Base-by-base conservation (phyloP, 2,888 invertebrate species). In the Drosophila paranaensis region DNA sequence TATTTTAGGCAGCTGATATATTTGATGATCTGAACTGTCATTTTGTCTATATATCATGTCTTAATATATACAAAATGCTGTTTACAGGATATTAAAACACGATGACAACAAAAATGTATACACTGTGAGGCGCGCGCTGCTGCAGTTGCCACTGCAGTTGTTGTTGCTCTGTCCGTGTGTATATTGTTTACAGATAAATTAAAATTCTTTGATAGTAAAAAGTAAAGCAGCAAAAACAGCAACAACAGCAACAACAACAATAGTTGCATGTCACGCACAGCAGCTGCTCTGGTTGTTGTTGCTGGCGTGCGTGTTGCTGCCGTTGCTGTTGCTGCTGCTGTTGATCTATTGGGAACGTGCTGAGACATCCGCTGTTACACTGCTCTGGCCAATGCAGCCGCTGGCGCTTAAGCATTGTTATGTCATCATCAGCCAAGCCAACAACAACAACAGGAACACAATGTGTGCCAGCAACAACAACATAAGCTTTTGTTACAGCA, bases 341-440 rank as follows among this genome's bases (percentile, higher is more conserved):
- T 70, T 88, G 83, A 85, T 85, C 85, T 85, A 88, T 85, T 85
- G 85, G 79, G 85, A 85, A 85, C 85, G 88, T 88, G 77, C 85
- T 72, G 84, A 86, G 87, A 79, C 84, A 84, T 83, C 77, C 79
- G 87, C 71, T 77, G 71, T 71, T 60, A 50, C 60, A 46, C 67
- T 81, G 81, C 60, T 55, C 71, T 81, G 81, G 66, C 79, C 82
- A 79, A 77, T 85, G 81, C 72, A 72, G 84, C 84, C 80, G 63
- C 75, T 74, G 85, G 88, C 85, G 85, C 85, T 85, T 77, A 74
- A 88, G 86, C 88, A 86, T 86, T 86, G 86, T 88, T 86, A 86
- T 88, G 86, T 86, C 88, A 85, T 88, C 85, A 88, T 82, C 81
- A 50, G 79, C 79, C 84, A 86, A 86, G 83, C 79, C 67, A 77